Evolutionary conservation across 2,888 invertebrate genomes (phyloP).

Genomic region (Brachyptera putata): DNA sequence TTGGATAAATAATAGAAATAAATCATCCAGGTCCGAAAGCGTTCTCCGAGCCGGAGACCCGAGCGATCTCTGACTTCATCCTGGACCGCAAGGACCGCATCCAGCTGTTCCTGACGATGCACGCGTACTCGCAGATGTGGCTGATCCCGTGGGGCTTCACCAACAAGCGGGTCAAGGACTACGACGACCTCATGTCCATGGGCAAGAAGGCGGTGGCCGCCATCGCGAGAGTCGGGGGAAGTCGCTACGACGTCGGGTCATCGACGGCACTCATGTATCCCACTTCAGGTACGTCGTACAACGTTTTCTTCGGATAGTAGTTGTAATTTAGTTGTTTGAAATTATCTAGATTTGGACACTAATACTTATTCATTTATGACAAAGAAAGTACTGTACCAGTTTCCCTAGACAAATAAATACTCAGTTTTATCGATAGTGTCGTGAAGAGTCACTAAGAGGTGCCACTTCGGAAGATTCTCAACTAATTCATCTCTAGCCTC

Average conservation of each 20-base stretch:
- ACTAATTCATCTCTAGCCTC: no score
- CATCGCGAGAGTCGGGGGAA: constrained; percentile 58
- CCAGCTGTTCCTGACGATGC: constrained; percentile 58
- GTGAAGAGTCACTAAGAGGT: no score
- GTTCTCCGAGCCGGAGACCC: constrained; percentile 75
- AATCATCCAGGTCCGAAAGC: constrained; percentile 66
- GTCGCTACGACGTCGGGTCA: constrained; percentile 55
- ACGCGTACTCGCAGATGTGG: constrained; percentile 64
- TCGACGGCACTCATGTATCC: constrained; percentile 45
- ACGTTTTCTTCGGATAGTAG: no score
- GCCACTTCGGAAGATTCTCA: no score
- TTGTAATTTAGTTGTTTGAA: no score
- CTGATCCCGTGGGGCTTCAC: constrained; percentile 58
- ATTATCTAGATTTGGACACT: no score
- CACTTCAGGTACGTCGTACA: constrained; percentile 42
- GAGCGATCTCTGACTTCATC: constrained; percentile 61
- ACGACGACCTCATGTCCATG: constrained; percentile 54
- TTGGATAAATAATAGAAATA: no score
- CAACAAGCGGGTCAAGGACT: constrained; percentile 43
- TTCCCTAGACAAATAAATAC: no score
- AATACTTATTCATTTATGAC: no score
- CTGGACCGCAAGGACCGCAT: constrained; percentile 41
- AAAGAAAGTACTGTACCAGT: no score
- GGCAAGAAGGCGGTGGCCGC: constrained; percentile 59
- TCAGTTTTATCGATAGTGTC: no score